Conservation (phyloP, 2,797 vertebrate genomes). For the Fringilla coelebs region DNA sequence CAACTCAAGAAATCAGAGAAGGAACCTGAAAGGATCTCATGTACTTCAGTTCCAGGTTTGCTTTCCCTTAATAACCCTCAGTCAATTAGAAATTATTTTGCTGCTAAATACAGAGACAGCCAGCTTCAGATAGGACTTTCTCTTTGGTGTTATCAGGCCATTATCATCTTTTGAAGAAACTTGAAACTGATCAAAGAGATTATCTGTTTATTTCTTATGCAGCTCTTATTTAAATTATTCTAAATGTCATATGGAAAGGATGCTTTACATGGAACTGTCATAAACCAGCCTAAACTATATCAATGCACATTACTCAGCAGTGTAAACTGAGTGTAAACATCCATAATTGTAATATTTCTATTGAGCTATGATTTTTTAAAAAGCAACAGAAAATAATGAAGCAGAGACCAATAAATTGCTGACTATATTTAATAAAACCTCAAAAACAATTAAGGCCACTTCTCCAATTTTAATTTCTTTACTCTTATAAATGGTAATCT, state of each 20-base stretch:
- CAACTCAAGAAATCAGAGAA: background rate
- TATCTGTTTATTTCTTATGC: background rate
- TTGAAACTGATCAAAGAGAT: background rate
- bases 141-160: background rate
- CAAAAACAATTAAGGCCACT: background rate
- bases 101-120: background rate
- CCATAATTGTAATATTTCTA: background rate
- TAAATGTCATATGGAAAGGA: background rate
- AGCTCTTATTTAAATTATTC: background rate
- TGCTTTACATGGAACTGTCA: background rate
- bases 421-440: background rate
- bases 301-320: background rate
- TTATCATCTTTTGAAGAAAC: background rate
- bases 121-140: background rate
- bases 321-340: background rate
- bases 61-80: background rate
- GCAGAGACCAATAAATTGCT: background rate
- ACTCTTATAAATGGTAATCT: background rate
- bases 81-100: background rate
- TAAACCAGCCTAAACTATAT: constrained; percentile 12
- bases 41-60: background rate
- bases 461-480: background rate
- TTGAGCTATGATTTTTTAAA: background rate
- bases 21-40: background rate
- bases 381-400: background rate